A percentile compares a stretch with the other conserved stretches of the same genome.
Conservation (phyloP, 2,113 vertebrate species). For the Cairina moschata region DNA sequence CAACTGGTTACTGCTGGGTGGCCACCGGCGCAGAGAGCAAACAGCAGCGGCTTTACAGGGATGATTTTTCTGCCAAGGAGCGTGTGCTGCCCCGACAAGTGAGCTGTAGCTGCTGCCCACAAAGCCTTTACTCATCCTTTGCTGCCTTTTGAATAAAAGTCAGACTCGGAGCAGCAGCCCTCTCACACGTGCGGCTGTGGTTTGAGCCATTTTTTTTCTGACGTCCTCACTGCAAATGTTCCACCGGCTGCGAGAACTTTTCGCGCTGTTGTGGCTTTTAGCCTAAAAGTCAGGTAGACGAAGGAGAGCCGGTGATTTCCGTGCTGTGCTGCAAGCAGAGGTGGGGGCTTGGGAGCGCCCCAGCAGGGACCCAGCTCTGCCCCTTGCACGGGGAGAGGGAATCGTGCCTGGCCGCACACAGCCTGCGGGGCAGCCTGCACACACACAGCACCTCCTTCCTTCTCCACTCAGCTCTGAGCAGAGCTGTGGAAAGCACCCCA, state of each 20-base stretch:
- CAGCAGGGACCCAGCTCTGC: background rate
- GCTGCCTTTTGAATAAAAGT: conserved; percentile 40
- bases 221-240: background rate
- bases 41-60: background rate
- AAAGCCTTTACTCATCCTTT: conserved; percentile 40
- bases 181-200: accelerated
- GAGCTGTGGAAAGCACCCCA: background rate
- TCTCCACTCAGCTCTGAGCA: background rate
- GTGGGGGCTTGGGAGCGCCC: too few relatives aligned
- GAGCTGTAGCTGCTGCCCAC: background rate
- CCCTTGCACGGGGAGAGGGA: accelerated
- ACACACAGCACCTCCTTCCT: accelerated
- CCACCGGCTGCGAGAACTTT: accelerated
- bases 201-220: background rate
- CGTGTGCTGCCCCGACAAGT: accelerated
- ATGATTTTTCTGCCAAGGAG: background rate
- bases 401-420: accelerated
- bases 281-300: accelerated
- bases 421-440: background rate
- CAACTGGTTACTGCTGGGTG: background rate
- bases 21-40: background rate
- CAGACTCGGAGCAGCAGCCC: background rate
- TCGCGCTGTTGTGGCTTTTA: background rate
- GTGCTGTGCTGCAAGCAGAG: background rate
- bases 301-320: background rate